These are phyloP conservation scores for Thymallus thymallus DNA, from an alignment of 2,113 vertebrate genomes.

Conservation along the genomic window DNA sequence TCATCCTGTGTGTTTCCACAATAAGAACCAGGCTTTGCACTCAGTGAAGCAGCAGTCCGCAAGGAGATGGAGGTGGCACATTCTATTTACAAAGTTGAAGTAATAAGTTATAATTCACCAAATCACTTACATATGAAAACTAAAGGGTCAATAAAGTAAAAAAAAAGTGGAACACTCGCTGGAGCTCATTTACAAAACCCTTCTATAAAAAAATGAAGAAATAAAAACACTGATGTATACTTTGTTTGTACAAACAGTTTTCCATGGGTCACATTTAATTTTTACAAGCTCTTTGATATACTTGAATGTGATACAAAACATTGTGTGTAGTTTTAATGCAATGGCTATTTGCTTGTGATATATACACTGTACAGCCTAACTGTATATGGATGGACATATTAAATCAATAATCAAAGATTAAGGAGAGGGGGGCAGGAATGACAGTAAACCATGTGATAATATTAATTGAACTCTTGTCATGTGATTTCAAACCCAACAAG, in stretches of 20 bases:
- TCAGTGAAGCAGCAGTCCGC: conserved; percentile 39
- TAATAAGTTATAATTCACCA: neutral
- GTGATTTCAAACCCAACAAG: conserved; percentile 39
- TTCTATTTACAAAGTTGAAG: conserved; percentile 61
- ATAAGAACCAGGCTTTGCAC: conserved; percentile 48
- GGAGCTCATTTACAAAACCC: neutral
- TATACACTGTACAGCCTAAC: neutral
- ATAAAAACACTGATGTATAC: too few relatives aligned
- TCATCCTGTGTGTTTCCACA: conserved; percentile 40
- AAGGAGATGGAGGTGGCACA: conserved; percentile 48
- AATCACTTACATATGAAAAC: conserved; percentile 1
- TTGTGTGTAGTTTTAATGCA: neutral
- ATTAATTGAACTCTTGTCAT: too few relatives aligned
- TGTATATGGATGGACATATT: too few relatives aligned
- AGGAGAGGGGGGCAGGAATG: too few relatives aligned
- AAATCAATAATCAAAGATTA: conserved; percentile 24
- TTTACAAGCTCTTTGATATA: neutral
- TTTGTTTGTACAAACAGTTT: too few relatives aligned
- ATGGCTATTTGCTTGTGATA: neutral
- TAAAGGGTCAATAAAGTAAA: conserved; percentile 1
- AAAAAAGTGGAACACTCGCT: neutral
- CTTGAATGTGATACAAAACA: neutral
- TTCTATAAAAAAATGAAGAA: too few relatives aligned
- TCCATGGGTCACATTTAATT: neutral
- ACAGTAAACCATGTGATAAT: too few relatives aligned